Percentiles rank a stretch among this genome's conserved stretches.
phyloP scores from a whole-genome alignment of 2,797 vertebrate species.

The Spheniscus humboldti region DNA sequence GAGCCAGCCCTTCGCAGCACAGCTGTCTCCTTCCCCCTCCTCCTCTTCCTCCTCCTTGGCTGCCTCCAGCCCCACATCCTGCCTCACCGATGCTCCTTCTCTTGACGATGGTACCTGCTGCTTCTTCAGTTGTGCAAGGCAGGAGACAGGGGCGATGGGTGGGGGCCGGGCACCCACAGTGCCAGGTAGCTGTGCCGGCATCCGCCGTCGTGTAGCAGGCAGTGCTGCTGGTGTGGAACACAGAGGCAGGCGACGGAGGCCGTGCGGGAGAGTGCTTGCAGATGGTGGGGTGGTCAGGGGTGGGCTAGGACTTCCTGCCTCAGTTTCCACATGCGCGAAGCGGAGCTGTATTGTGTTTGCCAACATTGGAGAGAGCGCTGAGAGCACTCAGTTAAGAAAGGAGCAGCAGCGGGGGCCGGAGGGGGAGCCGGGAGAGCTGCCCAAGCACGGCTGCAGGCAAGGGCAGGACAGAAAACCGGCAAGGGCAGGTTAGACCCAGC shows the following conservation, averaged over 20 bases:
- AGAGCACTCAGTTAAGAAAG: background rate
- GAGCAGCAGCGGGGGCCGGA: rapidly evolving
- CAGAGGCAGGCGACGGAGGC: rapidly evolving
- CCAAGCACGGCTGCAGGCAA: background rate
- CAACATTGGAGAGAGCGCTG: background rate
- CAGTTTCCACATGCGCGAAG: background rate
- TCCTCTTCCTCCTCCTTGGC: background rate
- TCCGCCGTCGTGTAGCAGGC: rapidly evolving
- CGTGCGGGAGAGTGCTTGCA: rapidly evolving
- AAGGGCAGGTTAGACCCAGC: background rate
- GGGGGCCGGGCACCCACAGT: background rate
- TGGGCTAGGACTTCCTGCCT: background rate
- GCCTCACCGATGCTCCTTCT: background rate
- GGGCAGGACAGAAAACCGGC: background rate
- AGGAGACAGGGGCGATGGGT: background rate
- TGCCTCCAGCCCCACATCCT: background rate
- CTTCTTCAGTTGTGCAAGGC: background rate
- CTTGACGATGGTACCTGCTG: background rate
- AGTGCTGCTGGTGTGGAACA: rapidly evolving
- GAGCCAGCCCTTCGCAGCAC: background rate
- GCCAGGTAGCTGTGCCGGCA: background rate
- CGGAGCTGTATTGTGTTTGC: rapidly evolving
- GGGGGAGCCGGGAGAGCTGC: background rate
- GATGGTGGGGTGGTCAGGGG: rapidly evolving
- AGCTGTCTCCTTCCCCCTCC: background rate